Evolutionary conservation across 2,888 invertebrate genomes (phyloP), one percentile per base, ranked within the genome.

Genomic region (Nysson spinosus): DNA sequence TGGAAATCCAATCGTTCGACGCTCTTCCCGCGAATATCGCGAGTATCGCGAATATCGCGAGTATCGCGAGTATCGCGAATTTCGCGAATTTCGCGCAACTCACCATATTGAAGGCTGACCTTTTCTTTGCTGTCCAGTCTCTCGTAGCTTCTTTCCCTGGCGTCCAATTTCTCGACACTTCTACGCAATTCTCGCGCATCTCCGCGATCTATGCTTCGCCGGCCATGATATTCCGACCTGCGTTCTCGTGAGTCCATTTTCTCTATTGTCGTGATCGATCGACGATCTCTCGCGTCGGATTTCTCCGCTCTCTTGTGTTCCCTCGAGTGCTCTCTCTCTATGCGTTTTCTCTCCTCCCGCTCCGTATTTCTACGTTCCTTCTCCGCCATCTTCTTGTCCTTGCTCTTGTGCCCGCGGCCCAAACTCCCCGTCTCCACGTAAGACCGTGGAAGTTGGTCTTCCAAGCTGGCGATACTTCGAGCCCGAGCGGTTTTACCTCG

Each of bases 341-440:
- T 55, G 0, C 84, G 78, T 42, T 83, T 84, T 0, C 79, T 78
- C 14, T 85, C 84, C n/a, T 84, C 83, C 7, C 77, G 74, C 26
- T 80, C 79, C 16, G 75, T 35, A 34, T 72, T 74, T 20, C 77
- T 72, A 0, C 81, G 76, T 2, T 84, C 83, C 57, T 83, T 84
- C 2, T 86, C 84, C 11, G 78, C 71, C 26, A 75, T 58, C 35
- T 80, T 81, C 22, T 79, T 82, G 2, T 86, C 85, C 1, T 75
- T 63, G 1, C 71, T 68, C 35, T 69, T 79, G 35, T 81, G 76
- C 16, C 73, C 75, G 2, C 86, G 72, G 3, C 85, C 86, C 58
- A 87, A 79, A 47, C 87, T 87, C 49, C 87, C 84, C 0, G 87
- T 86, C 60, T 86, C 85, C 0, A 84, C 78, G 49, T 77, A 77